These are phyloP conservation scores for Drosophila kepulauana DNA, from an alignment of 1,140 invertebrate species.

Conservation along the genomic window DNA sequence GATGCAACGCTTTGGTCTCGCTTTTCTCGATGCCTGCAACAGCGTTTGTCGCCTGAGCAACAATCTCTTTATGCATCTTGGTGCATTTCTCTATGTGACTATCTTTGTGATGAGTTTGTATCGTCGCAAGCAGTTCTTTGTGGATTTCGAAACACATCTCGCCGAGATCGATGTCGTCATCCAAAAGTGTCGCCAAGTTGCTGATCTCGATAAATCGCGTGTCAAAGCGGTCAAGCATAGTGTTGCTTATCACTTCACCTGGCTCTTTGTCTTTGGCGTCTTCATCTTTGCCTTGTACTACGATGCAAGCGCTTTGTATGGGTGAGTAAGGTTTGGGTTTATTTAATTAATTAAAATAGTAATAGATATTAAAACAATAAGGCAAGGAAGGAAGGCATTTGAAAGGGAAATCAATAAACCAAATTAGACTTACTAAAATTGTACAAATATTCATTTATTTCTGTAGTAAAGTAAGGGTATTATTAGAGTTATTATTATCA, in stretches of 20 bases:
- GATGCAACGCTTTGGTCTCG: constrained; percentile 31
- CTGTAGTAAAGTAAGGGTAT: too few relatives aligned
- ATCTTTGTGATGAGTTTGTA: constrained; percentile 65
- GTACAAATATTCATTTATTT: too few relatives aligned
- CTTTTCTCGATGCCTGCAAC: constrained; percentile 53
- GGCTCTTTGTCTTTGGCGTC: constrained; percentile 64
- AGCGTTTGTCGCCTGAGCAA: constrained; percentile 72
- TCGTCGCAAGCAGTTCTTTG: constrained; percentile 74
- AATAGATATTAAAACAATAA: too few relatives aligned
- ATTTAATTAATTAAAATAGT: neutral
- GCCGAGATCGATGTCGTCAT: constrained; percentile 67
- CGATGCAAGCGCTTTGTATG: constrained; percentile 57
- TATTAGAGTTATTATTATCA: too few relatives aligned
- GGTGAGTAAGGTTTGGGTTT: constrained; percentile 47
- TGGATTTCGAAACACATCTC: constrained; percentile 66
- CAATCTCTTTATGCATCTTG: constrained; percentile 69
- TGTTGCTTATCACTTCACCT: constrained; percentile 70
- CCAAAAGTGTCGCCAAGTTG: constrained; percentile 56
- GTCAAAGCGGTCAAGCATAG: constrained; percentile 54
- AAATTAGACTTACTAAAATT: too few relatives aligned
- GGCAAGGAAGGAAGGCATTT: too few relatives aligned
- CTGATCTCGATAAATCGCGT: constrained; percentile 61
- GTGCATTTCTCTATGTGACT: constrained; percentile 72
- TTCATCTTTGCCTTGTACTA: constrained; percentile 67
- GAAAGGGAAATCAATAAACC: too few relatives aligned